A percentile compares a stretch with the other conserved stretches of the same genome.
Conservation (phyloP, 2,113 vertebrate genomes). For the Thalassoma bifasciatum region DNA sequence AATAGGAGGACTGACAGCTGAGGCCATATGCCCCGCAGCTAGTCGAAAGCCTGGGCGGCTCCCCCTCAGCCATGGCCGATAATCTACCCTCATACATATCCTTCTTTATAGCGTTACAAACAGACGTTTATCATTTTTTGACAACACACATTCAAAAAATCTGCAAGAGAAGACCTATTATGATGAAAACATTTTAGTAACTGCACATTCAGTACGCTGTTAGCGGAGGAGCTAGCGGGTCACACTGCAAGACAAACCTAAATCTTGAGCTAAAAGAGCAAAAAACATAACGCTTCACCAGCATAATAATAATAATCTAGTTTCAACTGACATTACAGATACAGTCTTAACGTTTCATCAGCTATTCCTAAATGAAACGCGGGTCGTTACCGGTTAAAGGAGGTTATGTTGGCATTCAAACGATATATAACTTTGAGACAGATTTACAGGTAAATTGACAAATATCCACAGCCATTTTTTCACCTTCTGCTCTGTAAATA, state of each 20-base stretch:
- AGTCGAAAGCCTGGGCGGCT: constrained; percentile 61
- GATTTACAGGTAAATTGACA: not conserved
- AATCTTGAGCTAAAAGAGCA: not conserved
- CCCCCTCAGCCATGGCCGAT: constrained; percentile 42
- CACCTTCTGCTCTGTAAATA: not conserved
- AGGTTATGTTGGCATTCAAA: not conserved
- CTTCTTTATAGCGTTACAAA: not conserved
- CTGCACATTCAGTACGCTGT: not conserved
- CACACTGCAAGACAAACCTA: not conserved
- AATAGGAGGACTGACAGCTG: constrained; percentile 31
- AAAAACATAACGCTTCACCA: not conserved
- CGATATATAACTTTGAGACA: not conserved
- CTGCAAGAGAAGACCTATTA: not conserved
- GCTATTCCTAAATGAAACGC: not conserved
- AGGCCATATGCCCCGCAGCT: constrained; percentile 35
- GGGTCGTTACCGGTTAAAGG: not conserved
- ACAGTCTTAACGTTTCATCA: too few relatives aligned
- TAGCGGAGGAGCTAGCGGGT: not conserved
- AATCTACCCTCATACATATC: not conserved
- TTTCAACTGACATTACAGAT: too few relatives aligned
- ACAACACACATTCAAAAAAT: not conserved
- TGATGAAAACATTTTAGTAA: not conserved
- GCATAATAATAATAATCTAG: not conserved
- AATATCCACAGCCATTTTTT: not conserved
- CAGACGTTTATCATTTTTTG: not conserved